A percentile compares a stretch with the other conserved stretches of the same genome.
Evolutionary conservation across 2,113 vertebrate species (phyloP).

Genomic region (Motacilla alba): DNA sequence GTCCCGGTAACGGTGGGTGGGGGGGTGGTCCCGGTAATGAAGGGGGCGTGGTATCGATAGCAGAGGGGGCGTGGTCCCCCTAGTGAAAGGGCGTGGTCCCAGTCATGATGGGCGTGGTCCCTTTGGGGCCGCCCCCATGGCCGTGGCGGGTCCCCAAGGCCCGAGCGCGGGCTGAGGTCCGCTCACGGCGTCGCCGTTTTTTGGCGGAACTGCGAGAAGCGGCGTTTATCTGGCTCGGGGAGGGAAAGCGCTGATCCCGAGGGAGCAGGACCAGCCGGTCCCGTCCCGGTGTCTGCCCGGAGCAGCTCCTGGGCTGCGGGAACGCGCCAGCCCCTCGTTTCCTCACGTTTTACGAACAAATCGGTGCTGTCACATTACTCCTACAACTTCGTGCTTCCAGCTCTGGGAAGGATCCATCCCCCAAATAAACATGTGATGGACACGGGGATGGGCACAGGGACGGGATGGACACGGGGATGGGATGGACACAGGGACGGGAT

Average conservation of each 20-base stretch:
- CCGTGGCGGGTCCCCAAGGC: rapidly evolving
- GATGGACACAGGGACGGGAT: no score
- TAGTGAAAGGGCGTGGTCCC: not conserved
- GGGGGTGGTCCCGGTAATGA: rapidly evolving
- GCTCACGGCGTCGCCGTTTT: rapidly evolving
- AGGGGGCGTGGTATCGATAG: no score
- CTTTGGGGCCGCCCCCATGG: no score
- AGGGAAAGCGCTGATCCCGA: not conserved
- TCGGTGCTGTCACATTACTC: rapidly evolving
- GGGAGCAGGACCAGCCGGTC: not conserved
- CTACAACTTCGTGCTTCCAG: not conserved
- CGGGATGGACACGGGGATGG: no score
- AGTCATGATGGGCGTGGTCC: not conserved
- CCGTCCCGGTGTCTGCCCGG: not conserved
- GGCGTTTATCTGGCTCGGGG: rapidly evolving
- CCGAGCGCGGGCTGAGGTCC: rapidly evolving
- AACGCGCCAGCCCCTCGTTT: not conserved
- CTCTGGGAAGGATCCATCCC: no score
- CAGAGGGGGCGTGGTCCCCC: not conserved
- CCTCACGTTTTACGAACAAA: not conserved
- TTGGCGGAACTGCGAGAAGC: rapidly evolving
- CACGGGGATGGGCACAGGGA: no score
- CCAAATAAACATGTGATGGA: rapidly evolving
- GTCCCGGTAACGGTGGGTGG: no score
- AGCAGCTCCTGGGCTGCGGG: not conserved